Conservation (phyloP, 2,888 invertebrate species). For the Hanleya hanleyi region DNA sequence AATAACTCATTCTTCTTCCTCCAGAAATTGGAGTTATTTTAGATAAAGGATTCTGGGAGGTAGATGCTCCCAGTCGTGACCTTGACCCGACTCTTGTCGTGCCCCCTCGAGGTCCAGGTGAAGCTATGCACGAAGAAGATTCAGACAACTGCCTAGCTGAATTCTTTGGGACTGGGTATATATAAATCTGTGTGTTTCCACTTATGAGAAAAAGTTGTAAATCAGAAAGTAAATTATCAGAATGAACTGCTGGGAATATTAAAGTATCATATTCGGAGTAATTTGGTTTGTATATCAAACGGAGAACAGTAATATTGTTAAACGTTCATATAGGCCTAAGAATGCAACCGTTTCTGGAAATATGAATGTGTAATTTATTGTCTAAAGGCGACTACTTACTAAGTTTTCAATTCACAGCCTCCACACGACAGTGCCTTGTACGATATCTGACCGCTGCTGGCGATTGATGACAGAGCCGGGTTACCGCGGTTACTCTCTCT, state of each 20-base stretch:
- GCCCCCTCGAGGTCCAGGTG: constrained; percentile 47
- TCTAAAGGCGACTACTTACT: too few relatives aligned
- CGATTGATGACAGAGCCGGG: constrained; percentile 61
- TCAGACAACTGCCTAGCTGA: constrained; percentile 68
- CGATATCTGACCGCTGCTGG: constrained; percentile 65
- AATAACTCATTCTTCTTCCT: constrained; percentile 10
- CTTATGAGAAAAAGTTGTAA: too few relatives aligned
- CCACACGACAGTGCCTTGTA: constrained; percentile 48
- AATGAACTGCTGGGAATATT: too few relatives aligned
- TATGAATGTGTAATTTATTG: too few relatives aligned
- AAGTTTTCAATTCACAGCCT: constrained; percentile 38
- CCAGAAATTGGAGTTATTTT: constrained; percentile 62
- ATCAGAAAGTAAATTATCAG: too few relatives aligned
- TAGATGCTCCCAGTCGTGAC: constrained; percentile 57
- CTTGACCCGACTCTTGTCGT: constrained; percentile 40
- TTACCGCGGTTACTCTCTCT: constrained; percentile 65
- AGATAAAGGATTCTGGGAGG: constrained; percentile 58
- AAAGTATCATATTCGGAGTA: too few relatives aligned
- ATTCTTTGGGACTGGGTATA: constrained; percentile 65
- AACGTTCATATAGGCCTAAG: too few relatives aligned
- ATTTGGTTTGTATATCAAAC: too few relatives aligned
- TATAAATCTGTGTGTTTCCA: too few relatives aligned
- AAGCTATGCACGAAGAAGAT: constrained; percentile 60
- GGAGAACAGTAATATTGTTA: too few relatives aligned
- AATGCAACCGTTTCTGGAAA: too few relatives aligned